Percentiles rank a stretch among this genome's conserved stretches.
These are phyloP conservation scores for Meleagris gallopavo DNA, from an alignment of 2,113 vertebrate genomes.

Conservation along the genomic window DNA sequence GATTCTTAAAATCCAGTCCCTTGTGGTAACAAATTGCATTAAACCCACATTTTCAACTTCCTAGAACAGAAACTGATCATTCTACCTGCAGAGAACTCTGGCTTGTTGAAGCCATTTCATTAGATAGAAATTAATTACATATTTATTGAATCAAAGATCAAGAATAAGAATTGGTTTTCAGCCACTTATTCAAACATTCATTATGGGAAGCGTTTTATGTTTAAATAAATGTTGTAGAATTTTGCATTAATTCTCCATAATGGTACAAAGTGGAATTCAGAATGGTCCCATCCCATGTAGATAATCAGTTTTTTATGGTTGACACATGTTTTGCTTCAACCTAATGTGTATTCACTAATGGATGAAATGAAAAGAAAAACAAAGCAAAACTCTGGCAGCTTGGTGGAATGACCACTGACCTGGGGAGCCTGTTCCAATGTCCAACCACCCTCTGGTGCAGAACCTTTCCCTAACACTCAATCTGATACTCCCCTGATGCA, in stretches of 20 bases:
- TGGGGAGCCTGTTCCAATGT: no score
- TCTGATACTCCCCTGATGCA: no score
- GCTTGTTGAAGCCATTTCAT: not conserved
- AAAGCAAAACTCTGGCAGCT: not conserved
- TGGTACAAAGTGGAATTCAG: not conserved
- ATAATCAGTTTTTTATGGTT: not conserved
- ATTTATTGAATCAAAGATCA: not conserved
- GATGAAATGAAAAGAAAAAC: not conserved
- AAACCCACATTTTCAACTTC: not conserved
- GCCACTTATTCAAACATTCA: not conserved
- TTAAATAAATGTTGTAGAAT: not conserved
- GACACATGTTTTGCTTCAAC: not conserved
- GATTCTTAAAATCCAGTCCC: not conserved
- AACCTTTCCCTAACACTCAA: no score
- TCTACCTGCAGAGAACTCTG: not conserved
- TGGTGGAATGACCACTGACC: no score
- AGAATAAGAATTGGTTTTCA: not conserved
- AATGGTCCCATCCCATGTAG: not conserved
- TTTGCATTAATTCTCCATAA: not conserved
- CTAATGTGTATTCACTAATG: fast-evolving
- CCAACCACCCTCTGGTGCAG: no score
- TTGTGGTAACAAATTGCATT: not conserved
- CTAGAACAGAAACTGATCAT: not conserved
- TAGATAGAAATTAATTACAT: not conserved
- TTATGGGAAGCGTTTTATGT: not conserved